Percentiles rank a stretch among this genome's conserved stretches.
These are phyloP conservation scores for Sturnus vulgaris DNA, from an alignment of 2,113 vertebrate genomes.

Conservation along the genomic window DNA sequence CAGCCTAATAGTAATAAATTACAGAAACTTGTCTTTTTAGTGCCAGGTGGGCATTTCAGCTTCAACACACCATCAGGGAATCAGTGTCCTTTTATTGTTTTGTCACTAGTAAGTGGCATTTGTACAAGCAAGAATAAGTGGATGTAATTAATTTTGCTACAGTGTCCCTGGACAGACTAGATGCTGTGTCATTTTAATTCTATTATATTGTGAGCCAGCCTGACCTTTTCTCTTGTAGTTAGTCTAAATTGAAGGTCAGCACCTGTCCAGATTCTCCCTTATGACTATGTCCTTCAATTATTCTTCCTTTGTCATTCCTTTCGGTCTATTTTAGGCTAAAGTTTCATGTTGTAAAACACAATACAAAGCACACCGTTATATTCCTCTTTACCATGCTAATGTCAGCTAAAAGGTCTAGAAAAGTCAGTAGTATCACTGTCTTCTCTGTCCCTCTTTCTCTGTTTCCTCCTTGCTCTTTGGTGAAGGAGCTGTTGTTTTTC, in stretches of 20 bases:
- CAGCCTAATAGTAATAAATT: background rate
- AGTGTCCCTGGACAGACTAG: background rate
- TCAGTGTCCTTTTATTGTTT: background rate
- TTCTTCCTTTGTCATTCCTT: background rate
- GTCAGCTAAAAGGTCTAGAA: background rate
- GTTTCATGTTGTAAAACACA: background rate
- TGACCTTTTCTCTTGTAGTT: background rate
- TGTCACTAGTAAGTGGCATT: background rate
- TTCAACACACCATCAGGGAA: background rate
- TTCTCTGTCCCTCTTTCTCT: background rate
- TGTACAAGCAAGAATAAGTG: background rate
- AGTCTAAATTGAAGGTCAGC: background rate
- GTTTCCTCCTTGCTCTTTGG: background rate
- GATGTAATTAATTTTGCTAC: background rate
- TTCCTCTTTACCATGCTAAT: background rate
- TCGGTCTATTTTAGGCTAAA: background rate
- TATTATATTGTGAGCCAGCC: background rate
- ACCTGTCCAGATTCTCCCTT: background rate
- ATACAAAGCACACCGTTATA: background rate
- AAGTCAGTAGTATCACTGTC: background rate
- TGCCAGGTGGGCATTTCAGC: background rate
- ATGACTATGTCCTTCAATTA: background rate
- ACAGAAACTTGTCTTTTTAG: background rate
- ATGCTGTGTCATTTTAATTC: background rate
- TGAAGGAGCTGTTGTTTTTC: background rate